Conservation (phyloP, 2,797 vertebrate genomes). For the Lepus townsendii region DNA sequence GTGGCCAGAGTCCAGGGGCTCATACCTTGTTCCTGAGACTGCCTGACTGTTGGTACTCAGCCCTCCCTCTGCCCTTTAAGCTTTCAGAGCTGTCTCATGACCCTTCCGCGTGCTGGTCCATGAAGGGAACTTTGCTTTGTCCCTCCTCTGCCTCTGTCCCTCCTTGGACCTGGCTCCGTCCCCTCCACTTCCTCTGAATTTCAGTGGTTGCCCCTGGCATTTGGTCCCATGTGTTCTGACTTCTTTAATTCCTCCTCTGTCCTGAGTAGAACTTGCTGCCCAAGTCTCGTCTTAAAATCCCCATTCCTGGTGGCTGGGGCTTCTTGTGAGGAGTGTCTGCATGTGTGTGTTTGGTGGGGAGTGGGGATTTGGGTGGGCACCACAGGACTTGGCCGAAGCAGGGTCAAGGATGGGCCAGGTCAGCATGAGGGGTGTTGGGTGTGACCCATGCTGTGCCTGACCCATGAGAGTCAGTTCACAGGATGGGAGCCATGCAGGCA, state of each 20-base stretch:
- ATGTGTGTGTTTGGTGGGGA: not conserved
- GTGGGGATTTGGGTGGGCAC: not conserved
- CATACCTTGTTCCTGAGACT: not conserved
- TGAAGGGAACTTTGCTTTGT: not conserved
- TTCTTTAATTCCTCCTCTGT: not conserved
- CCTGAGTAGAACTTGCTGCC: not conserved
- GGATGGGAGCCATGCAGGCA: not conserved
- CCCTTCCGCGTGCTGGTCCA: not conserved
- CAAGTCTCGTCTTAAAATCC: not conserved
- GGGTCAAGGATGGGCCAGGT: not conserved
- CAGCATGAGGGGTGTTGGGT: not conserved
- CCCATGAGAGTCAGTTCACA: not conserved
- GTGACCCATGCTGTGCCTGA: not conserved
- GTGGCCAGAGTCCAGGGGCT: not conserved
- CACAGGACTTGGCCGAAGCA: not conserved
- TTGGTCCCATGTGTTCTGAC: not conserved
- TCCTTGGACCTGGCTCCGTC: not conserved
- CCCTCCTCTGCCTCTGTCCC: not conserved
- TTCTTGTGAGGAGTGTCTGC: not conserved
- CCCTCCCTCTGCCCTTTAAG: not conserved
- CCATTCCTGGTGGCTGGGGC: not conserved
- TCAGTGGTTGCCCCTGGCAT: not conserved
- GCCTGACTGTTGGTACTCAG: not conserved
- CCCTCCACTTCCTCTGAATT: not conserved
- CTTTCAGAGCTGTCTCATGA: not conserved